Evolutionary conservation across 2,797 vertebrate species (phyloP).

Genomic region (Galago senegalensis): DNA sequence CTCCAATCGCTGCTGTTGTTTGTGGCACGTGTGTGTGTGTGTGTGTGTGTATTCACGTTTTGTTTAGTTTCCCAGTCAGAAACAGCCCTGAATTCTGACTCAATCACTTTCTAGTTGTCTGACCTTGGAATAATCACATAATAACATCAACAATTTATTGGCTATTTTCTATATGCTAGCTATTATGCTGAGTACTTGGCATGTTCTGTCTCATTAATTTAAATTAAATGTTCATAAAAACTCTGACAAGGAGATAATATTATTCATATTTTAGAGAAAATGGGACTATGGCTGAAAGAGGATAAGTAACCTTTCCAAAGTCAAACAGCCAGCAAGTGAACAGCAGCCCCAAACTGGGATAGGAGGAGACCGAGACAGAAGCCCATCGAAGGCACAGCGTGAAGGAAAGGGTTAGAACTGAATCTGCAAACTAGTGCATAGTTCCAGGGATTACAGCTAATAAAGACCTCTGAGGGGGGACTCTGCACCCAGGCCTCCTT

Average conservation of each 20-base stretch:
- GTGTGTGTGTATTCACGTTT: neutral
- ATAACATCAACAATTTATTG: neutral
- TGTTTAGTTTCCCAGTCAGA: slow-evolving; percentile 19
- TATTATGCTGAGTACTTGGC: slow-evolving; percentile 37
- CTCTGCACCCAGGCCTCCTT: neutral
- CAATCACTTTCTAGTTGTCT: neutral
- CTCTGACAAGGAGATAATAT: slow-evolving; percentile 6
- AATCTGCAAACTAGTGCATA: neutral
- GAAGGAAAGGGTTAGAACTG: neutral
- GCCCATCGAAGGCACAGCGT: neutral
- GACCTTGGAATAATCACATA: slow-evolving; percentile 46
- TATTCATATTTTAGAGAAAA: neutral
- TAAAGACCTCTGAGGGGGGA: neutral
- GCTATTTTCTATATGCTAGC: slow-evolving; percentile 53
- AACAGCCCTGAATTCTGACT: slow-evolving; percentile 31
- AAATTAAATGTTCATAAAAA: slow-evolving; percentile 67
- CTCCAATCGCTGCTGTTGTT: neutral
- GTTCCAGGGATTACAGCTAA: neutral
- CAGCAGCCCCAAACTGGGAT: rapidly evolving
- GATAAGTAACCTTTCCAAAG: neutral
- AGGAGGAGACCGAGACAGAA: neutral
- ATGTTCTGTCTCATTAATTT: slow-evolving; percentile 48
- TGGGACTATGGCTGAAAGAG: neutral
- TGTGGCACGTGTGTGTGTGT: neutral
- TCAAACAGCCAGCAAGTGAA: neutral